Evolutionary conservation across 92 coral and sea anemone genomes (phyloP).

Genomic region (Blastomussa wellsi): DNA sequence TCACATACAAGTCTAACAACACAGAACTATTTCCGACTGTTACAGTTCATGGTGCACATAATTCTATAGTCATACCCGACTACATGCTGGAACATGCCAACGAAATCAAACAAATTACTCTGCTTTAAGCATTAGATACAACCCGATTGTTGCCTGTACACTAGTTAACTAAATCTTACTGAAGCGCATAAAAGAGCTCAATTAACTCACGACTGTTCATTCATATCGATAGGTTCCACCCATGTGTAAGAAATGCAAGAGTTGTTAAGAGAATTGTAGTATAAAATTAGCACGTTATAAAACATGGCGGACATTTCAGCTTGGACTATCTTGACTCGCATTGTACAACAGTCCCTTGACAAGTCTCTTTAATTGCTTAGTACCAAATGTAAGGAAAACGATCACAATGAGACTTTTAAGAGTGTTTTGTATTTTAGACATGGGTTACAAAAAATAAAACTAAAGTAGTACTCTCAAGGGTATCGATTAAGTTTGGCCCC

Average conservation of each 20-base stretch:
- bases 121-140: slow-evolving; percentile 22
- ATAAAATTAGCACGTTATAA: not conserved
- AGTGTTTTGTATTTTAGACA: not conserved
- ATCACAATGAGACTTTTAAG: not conserved
- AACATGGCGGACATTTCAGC: not conserved
- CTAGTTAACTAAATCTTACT: slow-evolving; percentile 7
- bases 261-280: not conserved
- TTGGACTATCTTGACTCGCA: not conserved
- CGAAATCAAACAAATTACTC: slow-evolving; percentile 25
- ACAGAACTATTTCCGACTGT: slow-evolving; percentile 4
- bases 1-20: slow-evolving; percentile 28
- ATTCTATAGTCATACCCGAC: slow-evolving; percentile 18
- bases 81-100: slow-evolving; percentile 19
- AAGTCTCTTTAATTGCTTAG: not conserved
- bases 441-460: not conserved
- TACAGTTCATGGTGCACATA: slow-evolving; percentile 8
- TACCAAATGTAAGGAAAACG: not conserved
- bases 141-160: slow-evolving; percentile 29
- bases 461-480: too few relatives aligned
- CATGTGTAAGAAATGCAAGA: not conserved
- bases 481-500: too few relatives aligned
- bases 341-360: not conserved
- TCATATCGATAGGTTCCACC: not conserved
- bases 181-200: not conserved
- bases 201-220: not conserved